Base-by-base conservation (phyloP, 2,888 invertebrate species). In the Furcula furcula region DNA sequence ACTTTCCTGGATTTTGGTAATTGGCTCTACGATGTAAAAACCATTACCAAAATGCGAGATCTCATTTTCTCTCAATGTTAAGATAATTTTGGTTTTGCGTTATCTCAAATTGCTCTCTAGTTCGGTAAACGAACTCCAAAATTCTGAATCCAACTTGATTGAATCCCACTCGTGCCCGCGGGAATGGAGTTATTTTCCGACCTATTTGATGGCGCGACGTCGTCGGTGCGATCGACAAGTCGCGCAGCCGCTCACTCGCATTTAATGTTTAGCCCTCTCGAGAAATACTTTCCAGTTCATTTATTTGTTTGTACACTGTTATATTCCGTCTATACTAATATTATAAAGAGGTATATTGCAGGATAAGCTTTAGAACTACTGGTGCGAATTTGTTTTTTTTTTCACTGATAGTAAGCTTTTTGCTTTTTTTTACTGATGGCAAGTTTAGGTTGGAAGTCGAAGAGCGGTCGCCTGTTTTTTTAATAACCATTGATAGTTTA, bases 121-220 rank as follows among this genome's bases (percentile, higher is more conserved):
- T 71, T 78, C 72, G 63, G 82, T 84, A 85, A 85, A 85, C 83
- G 81, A 83, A 86, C 85, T 82, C 78, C 80, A 67, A 85, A 84
- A 81, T 80, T 80, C 76, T 82, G 84, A 84, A 85, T 85, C 79
- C 74, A 75, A 75, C 69, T 79, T 84, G 86, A 88, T 88, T 88
- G 87, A 85, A 86, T 85, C 83, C 74, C 70, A 76, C 73, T 64
- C 68, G 66, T 68, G 81, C 86, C 84, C 81, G 65, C 68, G 84
- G 84, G 84, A 80, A 76, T 68, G 66, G 71, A 77, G 79, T 81
- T 83, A 83, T 85, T 86, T 86, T 82, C 84, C 85, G 72, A 82
- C 75, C 82, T 84, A 84, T 86, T 84, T 83, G 76, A 74, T 82
- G 71, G 64, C 67, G 62, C 73, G 71, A 0, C 27, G 27, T n/a